Evolutionary conservation across 2,888 invertebrate genomes (phyloP).

Genomic region (Labia minor): DNA sequence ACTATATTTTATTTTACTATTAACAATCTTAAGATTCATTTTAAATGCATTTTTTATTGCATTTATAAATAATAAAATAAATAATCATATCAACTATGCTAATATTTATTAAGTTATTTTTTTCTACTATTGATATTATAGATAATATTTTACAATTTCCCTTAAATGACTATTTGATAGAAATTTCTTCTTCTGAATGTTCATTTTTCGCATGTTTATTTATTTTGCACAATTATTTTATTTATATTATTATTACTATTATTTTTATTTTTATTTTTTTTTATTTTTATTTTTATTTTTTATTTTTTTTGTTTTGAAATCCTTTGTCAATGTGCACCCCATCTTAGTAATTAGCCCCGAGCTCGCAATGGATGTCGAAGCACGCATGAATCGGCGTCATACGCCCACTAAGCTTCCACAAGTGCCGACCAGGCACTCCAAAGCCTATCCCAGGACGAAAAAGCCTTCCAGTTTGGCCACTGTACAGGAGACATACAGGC

Average conservation of each 20-base stretch:
- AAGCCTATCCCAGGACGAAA: conserved; percentile 32
- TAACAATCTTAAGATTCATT: too few relatives aligned
- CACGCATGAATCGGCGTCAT: conserved; percentile 71
- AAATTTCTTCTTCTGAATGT: conserved; percentile 26
- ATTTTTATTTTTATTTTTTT: conserved; percentile 24
- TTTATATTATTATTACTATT: conserved; percentile 25
- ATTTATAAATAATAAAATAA: too few relatives aligned
- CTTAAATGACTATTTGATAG: neutral
- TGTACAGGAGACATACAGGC: conserved; percentile 51
- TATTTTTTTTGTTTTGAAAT: conserved; percentile 26
- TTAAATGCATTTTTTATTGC: too few relatives aligned
- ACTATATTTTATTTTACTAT: too few relatives aligned
- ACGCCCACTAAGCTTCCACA: conserved; percentile 56
- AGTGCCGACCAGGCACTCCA: conserved; percentile 30
- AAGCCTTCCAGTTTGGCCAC: conserved; percentile 44
- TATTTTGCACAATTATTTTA: conserved; percentile 22
- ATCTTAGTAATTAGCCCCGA: conserved; percentile 74
- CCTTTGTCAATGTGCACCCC: conserved; percentile 22
- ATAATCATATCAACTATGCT: too few relatives aligned
- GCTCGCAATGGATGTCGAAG: conserved; percentile 79
- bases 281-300: conserved; percentile 26
- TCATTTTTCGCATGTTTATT: conserved; percentile 25
- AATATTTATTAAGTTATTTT: too few relatives aligned
- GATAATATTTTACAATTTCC: neutral
- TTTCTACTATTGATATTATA: too few relatives aligned